These are phyloP conservation scores for Mesocricetus auratus DNA, from an alignment of 2,113 vertebrate species.

Conservation along the genomic window DNA sequence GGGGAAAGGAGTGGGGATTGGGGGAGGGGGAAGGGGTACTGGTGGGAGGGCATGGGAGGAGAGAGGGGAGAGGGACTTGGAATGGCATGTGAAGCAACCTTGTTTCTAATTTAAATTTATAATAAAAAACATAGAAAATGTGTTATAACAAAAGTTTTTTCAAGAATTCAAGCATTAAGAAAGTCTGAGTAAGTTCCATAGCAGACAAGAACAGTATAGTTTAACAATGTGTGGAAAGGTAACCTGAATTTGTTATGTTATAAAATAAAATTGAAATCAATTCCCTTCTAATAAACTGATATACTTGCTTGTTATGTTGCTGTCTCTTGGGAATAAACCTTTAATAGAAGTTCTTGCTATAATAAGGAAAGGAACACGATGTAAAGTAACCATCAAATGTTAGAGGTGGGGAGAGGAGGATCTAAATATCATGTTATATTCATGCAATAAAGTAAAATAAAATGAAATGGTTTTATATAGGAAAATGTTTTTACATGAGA, in stretches of 20 bases:
- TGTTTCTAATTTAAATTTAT: no score
- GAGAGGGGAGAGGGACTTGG: no score
- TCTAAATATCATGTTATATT: background rate
- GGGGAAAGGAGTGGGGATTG: no score
- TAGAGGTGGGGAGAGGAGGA: background rate
- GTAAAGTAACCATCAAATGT: background rate
- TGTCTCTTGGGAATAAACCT: background rate
- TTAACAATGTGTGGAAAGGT: background rate
- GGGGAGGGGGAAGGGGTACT: no score
- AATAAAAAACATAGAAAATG: background rate
- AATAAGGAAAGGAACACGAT: background rate
- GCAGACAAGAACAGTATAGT: background rate
- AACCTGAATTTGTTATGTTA: background rate
- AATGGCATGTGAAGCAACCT: no score
- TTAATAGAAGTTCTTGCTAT: background rate
- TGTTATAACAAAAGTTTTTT: background rate
- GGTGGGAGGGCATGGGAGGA: no score
- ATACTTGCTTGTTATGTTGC: background rate
- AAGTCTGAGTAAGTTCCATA: background rate
- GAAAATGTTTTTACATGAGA: background rate
- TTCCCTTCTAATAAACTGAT: background rate
- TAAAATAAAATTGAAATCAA: background rate
- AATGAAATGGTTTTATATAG: background rate
- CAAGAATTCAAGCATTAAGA: background rate
- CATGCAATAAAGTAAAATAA: background rate